A percentile compares a stretch with the other conserved stretches of the same genome.
These are phyloP conservation scores for Troglohyphantes excavatus DNA, from an alignment of 2,888 invertebrate genomes.

Conservation along the genomic window DNA sequence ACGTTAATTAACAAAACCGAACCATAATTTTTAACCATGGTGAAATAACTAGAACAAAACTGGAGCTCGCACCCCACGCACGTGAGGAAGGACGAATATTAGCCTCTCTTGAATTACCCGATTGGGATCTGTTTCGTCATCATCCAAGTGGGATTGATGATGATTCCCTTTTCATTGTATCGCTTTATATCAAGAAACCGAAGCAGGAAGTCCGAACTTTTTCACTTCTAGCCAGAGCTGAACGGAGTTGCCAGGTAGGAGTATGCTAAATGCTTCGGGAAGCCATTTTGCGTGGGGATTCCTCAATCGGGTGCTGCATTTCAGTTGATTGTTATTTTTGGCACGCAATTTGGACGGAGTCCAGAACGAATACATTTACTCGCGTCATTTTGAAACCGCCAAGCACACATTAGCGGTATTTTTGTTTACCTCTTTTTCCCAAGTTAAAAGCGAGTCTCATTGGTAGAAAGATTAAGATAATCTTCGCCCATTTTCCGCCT, in stretches of 20 bases:
- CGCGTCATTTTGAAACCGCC: not conserved
- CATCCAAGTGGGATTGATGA: not conserved
- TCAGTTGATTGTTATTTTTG: constrained; percentile 67
- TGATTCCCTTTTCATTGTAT: too few species aligned
- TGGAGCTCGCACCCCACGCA: too few species aligned
- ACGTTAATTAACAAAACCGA: too few species aligned
- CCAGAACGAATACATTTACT: constrained; percentile 46
- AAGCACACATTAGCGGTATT: not conserved
- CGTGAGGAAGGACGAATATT: too few species aligned
- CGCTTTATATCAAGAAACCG: not conserved
- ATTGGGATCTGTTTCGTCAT: not conserved
- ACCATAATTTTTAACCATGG: too few species aligned
- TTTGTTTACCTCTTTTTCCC: not conserved
- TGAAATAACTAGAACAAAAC: too few species aligned
- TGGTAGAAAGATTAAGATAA: not conserved
- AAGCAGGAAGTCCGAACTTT: not conserved
- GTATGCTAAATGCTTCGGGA: constrained; percentile 42
- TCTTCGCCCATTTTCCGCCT: too few species aligned
- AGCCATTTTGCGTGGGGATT: constrained; percentile 55
- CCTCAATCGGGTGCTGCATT: not conserved
- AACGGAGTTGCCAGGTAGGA: constrained; percentile 33
- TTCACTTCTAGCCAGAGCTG: not conserved
- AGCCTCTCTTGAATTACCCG: too few species aligned
- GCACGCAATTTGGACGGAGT: constrained; percentile 41
- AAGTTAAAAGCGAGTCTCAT: not conserved